Evolutionary conservation across 1,140 invertebrate genomes (phyloP), one percentile per base, ranked within the genome.

Genomic region (Hylaeus volcanicus): DNA sequence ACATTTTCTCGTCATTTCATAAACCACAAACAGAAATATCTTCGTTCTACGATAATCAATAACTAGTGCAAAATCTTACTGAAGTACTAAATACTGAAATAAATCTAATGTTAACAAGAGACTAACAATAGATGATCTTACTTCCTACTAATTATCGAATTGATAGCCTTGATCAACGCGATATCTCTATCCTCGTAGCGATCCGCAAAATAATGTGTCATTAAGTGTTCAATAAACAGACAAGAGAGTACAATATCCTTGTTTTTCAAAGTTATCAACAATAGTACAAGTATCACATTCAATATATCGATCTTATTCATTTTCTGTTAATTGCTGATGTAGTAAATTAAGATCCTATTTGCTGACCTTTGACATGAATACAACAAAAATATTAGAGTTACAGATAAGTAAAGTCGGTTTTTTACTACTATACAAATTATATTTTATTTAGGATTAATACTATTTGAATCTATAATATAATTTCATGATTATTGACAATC

Each of bases 191-290:
- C 11, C 26, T 48, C 37, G 53, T 11, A 45, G 56, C 14, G 39
- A 71, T 77, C 61, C n/a, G 56, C 45, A 60, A 61, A 58, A 77
- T 77, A 77, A 77, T 77, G 56, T 70, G 9, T 61, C 45, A 15
- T 26, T 56, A 37, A 26, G 41, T 60, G 51, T 58, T 68, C 45
- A 68, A 68, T 15, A n/a, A 45, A 6, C 41, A 11, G n/a, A 2
- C 15, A 41, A 2, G n/a, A 37, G 39, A 4, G 12, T 14, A 55
- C 39, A 12, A 8, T n/a, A 26, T 39, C 53, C 53, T 76, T 55
- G 37, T 1, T 8, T 48, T 14, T 56, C 41, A 11, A n/a, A 64
- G 14, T 73, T 45, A 39, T 58, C 26, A 3, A 58, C 1, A 4
- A 8, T 2, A 15, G 11, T 2, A 26, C 45, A 12, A 0, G 37